phyloP scores from a whole-genome alignment of 2,113 vertebrate species.

The Planiliza haematocheilus region DNA sequence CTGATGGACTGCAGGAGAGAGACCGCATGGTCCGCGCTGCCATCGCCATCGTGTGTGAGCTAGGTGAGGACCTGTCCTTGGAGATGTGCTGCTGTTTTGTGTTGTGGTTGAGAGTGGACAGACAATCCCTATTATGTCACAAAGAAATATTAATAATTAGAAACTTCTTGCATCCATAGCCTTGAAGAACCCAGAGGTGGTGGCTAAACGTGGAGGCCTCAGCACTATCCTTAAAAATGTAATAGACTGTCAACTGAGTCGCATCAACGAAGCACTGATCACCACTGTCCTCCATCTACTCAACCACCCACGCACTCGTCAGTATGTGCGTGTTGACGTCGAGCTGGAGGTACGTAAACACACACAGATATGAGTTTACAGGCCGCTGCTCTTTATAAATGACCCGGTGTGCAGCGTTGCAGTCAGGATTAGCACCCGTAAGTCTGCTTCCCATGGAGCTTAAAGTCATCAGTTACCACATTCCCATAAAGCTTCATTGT shows the following conservation, averaged over 20 bases:
- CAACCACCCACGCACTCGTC: slow-evolving; percentile 97
- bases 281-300: slow-evolving; percentile 97
- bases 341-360: slow-evolving; percentile 92
- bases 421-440: slow-evolving; percentile 41
- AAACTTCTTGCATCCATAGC: slow-evolving; percentile 75
- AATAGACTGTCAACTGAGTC: slow-evolving; percentile 97
- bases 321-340: slow-evolving; percentile 95
- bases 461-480: slow-evolving; percentile 60
- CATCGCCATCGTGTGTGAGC: slow-evolving; percentile 98
- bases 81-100: no score
- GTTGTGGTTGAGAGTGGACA: neutral
- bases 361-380: slow-evolving; percentile 9
- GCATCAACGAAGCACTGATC: slow-evolving; percentile 98
- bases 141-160: no score
- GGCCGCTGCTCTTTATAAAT: slow-evolving; percentile 30
- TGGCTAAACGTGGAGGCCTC: slow-evolving; percentile 94
- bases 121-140: neutral
- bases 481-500: slow-evolving; percentile 54
- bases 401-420: slow-evolving; percentile 30
- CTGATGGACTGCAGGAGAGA: slow-evolving; percentile 96
- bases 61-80: slow-evolving; percentile 82
- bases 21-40: slow-evolving; percentile 98
- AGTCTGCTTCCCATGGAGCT: slow-evolving; percentile 66
- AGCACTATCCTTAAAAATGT: slow-evolving; percentile 98
- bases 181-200: slow-evolving; percentile 97